Conservation (phyloP, 2,797 vertebrate species). For the Rhabdophis nuchalis region DNA sequence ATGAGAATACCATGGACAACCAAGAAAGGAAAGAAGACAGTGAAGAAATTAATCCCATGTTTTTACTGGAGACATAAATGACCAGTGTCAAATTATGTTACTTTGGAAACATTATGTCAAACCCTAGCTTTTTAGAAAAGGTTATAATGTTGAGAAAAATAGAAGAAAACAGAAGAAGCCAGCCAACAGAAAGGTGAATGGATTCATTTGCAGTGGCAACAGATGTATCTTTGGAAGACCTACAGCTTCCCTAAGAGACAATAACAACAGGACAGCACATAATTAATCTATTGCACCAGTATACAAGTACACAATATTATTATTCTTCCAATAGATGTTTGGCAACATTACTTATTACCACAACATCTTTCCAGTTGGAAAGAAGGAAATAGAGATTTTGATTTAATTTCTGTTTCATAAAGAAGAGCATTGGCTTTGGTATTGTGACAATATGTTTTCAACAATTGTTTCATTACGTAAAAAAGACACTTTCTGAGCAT, state of each 20-base stretch:
- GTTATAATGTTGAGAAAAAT: neutral
- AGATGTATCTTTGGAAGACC: neutral
- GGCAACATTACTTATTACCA: neutral
- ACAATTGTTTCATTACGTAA: neutral
- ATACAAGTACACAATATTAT: neutral
- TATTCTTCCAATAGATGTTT: neutral
- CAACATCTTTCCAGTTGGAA: neutral
- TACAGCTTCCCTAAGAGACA: neutral
- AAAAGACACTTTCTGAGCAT: neutral
- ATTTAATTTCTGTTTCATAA: neutral
- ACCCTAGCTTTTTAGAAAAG: neutral
- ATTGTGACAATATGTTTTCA: neutral
- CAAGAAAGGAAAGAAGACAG: neutral
- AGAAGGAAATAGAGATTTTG: neutral
- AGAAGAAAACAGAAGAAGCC: neutral
- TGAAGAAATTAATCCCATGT: neutral
- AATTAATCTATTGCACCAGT: neutral
- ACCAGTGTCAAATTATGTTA: neutral
- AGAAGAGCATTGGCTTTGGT: neutral
- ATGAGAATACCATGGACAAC: neutral
- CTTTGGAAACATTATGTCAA: neutral
- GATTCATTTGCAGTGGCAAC: neutral
- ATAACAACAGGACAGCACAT: neutral
- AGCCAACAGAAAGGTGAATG: neutral
- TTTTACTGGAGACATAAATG: neutral